These are phyloP conservation scores for Sterna hirundo DNA, from an alignment of 2,113 vertebrate genomes.

Conservation along the genomic window DNA sequence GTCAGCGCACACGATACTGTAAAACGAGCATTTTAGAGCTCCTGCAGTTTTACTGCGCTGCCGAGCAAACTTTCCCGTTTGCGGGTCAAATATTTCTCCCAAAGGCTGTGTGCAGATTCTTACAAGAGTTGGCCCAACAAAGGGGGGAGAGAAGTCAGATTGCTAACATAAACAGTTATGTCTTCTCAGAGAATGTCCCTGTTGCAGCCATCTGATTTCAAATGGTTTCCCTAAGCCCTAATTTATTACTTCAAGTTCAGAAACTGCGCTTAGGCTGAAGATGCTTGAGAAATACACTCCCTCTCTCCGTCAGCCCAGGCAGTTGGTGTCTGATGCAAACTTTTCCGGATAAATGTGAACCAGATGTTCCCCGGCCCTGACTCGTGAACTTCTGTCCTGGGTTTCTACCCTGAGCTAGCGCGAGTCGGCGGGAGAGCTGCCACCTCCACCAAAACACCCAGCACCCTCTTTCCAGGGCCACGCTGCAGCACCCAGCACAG, in stretches of 20 bases:
- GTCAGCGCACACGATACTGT: not conserved
- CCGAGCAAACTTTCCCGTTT: not conserved
- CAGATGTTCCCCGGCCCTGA: slow-evolving; percentile 7
- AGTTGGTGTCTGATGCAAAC: not conserved
- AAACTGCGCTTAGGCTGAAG: slow-evolving; percentile 6
- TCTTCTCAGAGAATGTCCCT: not conserved
- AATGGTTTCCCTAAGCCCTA: slow-evolving; percentile 2
- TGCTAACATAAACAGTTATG: not conserved
- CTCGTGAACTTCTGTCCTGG: not conserved
- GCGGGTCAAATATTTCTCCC: not conserved
- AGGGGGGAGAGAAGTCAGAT: not conserved
- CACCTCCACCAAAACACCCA: not conserved
- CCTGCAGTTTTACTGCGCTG: not conserved
- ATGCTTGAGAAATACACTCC: slow-evolving; percentile 15
- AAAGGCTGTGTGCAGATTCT: not conserved
- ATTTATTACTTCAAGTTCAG: slow-evolving; percentile 28
- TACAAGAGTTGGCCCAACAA: not conserved
- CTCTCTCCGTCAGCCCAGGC: not conserved
- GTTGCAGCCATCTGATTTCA: slow-evolving; percentile 6
- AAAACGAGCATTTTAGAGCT: not conserved
- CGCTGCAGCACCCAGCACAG: not conserved
- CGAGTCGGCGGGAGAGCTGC: not conserved
- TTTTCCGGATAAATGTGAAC: slow-evolving; percentile 20
- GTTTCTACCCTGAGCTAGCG: not conserved
- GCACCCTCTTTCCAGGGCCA: not conserved